Evolutionary conservation across 92 coral and sea anemone genomes (phyloP).

Genomic region (Phenganax marumi): DNA sequence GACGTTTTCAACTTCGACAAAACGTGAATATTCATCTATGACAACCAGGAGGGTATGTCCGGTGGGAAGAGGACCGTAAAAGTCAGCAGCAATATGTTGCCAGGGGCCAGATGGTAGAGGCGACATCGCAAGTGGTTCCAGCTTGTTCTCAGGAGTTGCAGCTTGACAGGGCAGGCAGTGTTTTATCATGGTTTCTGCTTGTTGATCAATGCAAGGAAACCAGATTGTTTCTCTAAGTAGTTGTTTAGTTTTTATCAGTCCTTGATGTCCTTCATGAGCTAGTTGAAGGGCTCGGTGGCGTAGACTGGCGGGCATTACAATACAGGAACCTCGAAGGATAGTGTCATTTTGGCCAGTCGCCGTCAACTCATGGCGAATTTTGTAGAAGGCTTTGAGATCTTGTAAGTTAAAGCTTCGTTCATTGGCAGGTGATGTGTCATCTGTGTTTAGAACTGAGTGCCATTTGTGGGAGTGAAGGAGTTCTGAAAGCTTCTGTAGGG

Average conservation of each 20-base stretch:
- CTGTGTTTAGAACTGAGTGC: not conserved
- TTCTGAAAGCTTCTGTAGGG: constrained; percentile 17
- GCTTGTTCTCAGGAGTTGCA: constrained; percentile 43
- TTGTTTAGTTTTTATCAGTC: constrained; percentile 56
- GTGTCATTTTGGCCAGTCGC: constrained; percentile 38
- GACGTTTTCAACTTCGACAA: constrained; percentile 44
- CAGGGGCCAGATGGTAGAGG: constrained; percentile 37
- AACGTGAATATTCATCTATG: constrained; percentile 48
- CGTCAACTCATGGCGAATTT: constrained; percentile 47
- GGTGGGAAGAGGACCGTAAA: constrained; percentile 43
- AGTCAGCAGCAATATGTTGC: constrained; percentile 40
- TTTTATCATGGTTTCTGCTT: constrained; percentile 46
- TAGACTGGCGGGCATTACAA: constrained; percentile 49
- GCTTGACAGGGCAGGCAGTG: constrained; percentile 56
- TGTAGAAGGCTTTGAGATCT: constrained; percentile 43
- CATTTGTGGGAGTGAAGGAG: constrained; percentile 21
- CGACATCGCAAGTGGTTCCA: constrained; percentile 50
- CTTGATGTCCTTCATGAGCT: constrained; percentile 69
- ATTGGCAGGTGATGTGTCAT: not conserved
- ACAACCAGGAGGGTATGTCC: constrained; percentile 42
- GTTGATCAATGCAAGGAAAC: constrained; percentile 59
- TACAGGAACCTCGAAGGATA: constrained; percentile 40
- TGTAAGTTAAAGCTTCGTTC: not conserved
- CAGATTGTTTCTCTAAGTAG: constrained; percentile 56
- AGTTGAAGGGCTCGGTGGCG: constrained; percentile 46